A percentile compares a stretch with the other conserved stretches of the same genome.
phyloP scores from a whole-genome alignment of 1,140 invertebrate species.

The Cyrtorhinus lividipennis region DNA sequence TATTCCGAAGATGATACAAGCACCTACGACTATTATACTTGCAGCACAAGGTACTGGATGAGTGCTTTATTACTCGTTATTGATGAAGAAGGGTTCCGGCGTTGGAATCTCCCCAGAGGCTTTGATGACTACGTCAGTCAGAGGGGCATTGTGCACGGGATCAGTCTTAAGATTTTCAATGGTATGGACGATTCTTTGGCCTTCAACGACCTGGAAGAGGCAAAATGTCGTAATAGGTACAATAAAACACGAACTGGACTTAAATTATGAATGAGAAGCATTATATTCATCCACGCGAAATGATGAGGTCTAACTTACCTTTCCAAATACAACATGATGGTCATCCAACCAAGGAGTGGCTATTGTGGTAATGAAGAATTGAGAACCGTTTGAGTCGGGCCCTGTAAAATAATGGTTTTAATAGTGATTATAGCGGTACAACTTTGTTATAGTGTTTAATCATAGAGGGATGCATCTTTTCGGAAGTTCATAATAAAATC shows the following conservation, averaged over 20 bases:
- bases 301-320: conserved; percentile 44
- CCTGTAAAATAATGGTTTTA: conserved; percentile 31
- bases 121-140: conserved; percentile 45
- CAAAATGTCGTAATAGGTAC: conserved; percentile 7
- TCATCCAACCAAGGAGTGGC: conserved; percentile 84
- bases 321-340: conserved; percentile 87
- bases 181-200: conserved; percentile 68
- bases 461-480: too few relatives aligned
- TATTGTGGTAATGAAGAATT: conserved; percentile 89
- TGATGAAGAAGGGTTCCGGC: conserved; percentile 42
- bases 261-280: conserved; percentile 16
- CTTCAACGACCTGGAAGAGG: conserved; percentile 46
- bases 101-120: conserved; percentile 45
- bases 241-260: neutral
- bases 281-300: too few relatives aligned
- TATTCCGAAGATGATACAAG: too few relatives aligned
- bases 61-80: conserved; percentile 39
- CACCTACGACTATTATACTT: too few relatives aligned
- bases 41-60: too few relatives aligned
- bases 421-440: neutral
- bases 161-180: conserved; percentile 71
- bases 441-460: too few relatives aligned
- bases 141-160: conserved; percentile 46
- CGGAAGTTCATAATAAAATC: too few relatives aligned
- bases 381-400: conserved; percentile 74